phyloP scores from a whole-genome alignment of 2,113 vertebrate genomes.

The Sylvia atricapilla region DNA sequence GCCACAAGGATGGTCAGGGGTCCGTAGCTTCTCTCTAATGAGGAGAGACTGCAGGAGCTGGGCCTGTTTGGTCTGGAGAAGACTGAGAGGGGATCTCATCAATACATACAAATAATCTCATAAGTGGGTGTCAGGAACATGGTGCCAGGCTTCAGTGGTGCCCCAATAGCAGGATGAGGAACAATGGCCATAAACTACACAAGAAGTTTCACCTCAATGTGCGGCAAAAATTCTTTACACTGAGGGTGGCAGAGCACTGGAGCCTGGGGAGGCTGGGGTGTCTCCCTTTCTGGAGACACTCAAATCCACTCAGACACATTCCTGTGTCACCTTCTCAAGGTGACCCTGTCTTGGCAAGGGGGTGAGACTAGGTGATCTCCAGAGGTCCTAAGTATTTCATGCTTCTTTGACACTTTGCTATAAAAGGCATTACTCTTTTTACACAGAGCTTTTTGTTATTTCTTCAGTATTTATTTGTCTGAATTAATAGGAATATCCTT shows the following conservation, averaged over 20 bases:
- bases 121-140: not conserved
- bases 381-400: not conserved
- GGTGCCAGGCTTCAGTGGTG: not conserved
- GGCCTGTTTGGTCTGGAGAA: not conserved
- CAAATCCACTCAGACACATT: fast-evolving
- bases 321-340: not conserved
- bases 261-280: not conserved
- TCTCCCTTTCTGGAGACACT: not conserved
- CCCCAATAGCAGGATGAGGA: fast-evolving
- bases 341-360: not conserved
- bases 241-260: not conserved
- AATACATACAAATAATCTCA: not conserved
- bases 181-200: fast-evolving
- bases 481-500: not conserved
- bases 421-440: not conserved
- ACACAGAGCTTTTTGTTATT: not conserved
- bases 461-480: not conserved
- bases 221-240: not conserved
- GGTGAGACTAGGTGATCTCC: not conserved
- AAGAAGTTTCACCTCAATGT: fast-evolving
- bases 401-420: not conserved
- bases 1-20: not conserved
- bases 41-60: not conserved
- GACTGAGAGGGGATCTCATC: not conserved
- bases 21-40: not conserved